Base-by-base conservation (phyloP, 2,888 invertebrate genomes). In the Iphiclides podalirius region DNA sequence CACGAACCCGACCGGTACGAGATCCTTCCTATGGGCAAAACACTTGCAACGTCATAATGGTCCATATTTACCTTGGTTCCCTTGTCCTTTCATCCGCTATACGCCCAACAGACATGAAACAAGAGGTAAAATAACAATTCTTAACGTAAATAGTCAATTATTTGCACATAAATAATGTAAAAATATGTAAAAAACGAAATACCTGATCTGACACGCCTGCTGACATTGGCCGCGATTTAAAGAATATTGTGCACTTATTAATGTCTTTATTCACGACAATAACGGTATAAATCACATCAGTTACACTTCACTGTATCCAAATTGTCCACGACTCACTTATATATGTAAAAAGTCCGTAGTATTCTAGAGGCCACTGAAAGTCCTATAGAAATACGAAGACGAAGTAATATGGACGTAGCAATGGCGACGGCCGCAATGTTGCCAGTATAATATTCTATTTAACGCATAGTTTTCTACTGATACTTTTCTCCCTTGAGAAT, bases 141-240 rank as follows among this genome's bases (percentile, higher is more conserved):
- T 57, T 55, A 61, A 49, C 54, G 50, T 52, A 58, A 59, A 63
- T 62, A 53, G 49, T 47, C 31, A 40, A 57, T 45, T 48, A 58
- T 53, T 59, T 49, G 52, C 52, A 54, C 64, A 57, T 66, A 70
- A 71, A 66, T 67, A 69, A 53, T 60, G 55, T 57, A 64, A 63
- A 67, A 75, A 70, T 61, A 70, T 64, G 60, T 59, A 59, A 64
- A 76, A 77, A 70, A 70, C 64, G 70, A 85, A 81, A 89, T 94
- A 94, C 94, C 94, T 94, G 94, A 91, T 95, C 94, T 92, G 94
- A 93, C 93, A 94, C 94, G 94, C 94, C 94, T 94, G 95, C 93
- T 94, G 94, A 95, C 95, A 95, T 95, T 93, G 93, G 93, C 93
- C 90, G 91, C 89, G 90, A 90, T 91, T 91, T 90, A 85, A 72